Evolutionary conservation across 2,797 vertebrate genomes (phyloP).

Genomic region (Molossus molossus): DNA sequence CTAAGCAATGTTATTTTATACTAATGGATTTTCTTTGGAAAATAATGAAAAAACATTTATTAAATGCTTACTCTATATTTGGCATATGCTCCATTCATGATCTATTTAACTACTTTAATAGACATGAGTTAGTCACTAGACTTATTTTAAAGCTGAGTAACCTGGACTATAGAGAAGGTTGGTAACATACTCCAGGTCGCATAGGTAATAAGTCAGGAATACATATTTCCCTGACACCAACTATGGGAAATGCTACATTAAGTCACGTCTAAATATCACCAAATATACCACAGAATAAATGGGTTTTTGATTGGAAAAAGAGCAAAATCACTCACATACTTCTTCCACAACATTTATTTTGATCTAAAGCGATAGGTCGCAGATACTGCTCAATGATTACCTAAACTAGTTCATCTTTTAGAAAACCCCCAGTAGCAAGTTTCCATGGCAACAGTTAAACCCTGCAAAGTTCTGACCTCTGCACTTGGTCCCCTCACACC

Average conservation of each 20-base stretch:
- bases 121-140: neutral
- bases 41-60: constrained; percentile 10
- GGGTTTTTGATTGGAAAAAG: constrained; percentile 11
- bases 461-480: neutral
- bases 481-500: neutral
- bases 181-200: neutral
- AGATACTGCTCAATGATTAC: neutral
- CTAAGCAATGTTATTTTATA: neutral
- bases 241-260: neutral
- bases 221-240: neutral
- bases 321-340: constrained; percentile 40
- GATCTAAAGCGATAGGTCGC: neutral
- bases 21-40: neutral
- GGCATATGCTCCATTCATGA: neutral
- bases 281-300: constrained; percentile 7
- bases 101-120: neutral
- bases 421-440: constrained; percentile 12
- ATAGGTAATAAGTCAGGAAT: constrained; percentile 4
- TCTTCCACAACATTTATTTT: constrained; percentile 31
- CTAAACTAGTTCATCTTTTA: neutral
- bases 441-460: constrained; percentile 50
- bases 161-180: neutral
- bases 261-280: neutral
- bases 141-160: constrained; percentile 16
- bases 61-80: neutral